phyloP scores from a whole-genome alignment of 2,888 invertebrate species.

The Parnassius apollo region DNA sequence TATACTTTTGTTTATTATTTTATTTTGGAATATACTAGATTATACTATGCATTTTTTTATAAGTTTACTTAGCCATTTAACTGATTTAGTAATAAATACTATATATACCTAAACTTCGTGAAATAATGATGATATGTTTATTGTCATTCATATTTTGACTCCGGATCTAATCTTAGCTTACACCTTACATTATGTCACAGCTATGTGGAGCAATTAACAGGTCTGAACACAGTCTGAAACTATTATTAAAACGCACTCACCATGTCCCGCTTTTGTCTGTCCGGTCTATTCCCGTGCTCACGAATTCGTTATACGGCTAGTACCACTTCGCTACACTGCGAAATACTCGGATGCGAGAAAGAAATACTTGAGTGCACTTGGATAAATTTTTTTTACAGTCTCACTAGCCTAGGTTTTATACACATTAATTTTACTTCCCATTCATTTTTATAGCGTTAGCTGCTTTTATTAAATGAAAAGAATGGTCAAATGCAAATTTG shows the following conservation, averaged over 20 bases:
- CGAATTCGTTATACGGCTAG: constrained; percentile 11
- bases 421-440: neutral
- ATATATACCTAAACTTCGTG: too few relatives aligned
- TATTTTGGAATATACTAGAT: too few relatives aligned
- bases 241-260: constrained; percentile 21
- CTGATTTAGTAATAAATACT: too few relatives aligned
- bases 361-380: constrained; percentile 6
- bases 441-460: too few relatives aligned
- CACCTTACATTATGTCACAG: constrained; percentile 1
- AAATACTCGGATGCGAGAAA: neutral
- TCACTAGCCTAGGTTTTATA: constrained; percentile 2
- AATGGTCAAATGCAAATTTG: too few relatives aligned
- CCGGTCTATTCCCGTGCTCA: constrained; percentile 22
- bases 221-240: constrained; percentile 21
- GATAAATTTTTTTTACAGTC: constrained; percentile 3
- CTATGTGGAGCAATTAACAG: constrained; percentile 13
- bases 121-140: too few relatives aligned
- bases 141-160: too few relatives aligned
- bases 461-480: too few relatives aligned
- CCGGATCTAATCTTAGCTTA: too few relatives aligned
- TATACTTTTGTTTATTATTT: too few relatives aligned
- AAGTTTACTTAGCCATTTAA: too few relatives aligned
- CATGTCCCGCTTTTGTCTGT: constrained; percentile 24
- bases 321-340: constrained; percentile 1
- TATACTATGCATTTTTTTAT: too few relatives aligned